Evolutionary conservation across 2,113 vertebrate genomes (phyloP), one percentile per base, ranked within the genome.

Genomic region (Equus quagga): DNA sequence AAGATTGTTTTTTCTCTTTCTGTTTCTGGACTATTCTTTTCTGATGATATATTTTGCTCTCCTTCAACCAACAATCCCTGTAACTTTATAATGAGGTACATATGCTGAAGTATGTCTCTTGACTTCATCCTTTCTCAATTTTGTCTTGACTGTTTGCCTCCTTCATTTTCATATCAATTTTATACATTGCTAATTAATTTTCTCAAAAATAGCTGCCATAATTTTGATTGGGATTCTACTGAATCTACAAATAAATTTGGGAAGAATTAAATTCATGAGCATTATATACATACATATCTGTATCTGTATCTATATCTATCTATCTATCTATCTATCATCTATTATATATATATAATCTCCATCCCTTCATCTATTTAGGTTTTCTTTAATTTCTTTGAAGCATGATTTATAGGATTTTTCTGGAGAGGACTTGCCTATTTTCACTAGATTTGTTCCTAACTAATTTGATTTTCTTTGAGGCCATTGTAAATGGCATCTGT

Each of bases 181-280:
- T 87, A 90, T 65, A 64, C 54, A 26, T 65, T 93, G 17, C 9
- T 65, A 75, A 41, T 70, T 86, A 93, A 90, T 75, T 90, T 90
- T 17, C 58, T 58, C 36, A 93, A 65, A 84, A 81, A 62, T 67
- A 56, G 41, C 89, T 86, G 28, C 70, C 64, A 28, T 89, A 67
- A 28, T 69, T 96, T 93, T 95, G 58, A 69, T 56, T 86, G 46
- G 41, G 58, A 76, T 54, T 54, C 13, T 54, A 54, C 51, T 54
- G 51, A 54, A 54, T 54, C 51, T 54, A 54, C 51, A 54, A 19
- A 85, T 76, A 69, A 88, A 75, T 33, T 54, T 86, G 44, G 67
- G 60, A 94, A 85, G 44, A 69, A 51, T n/a, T 23, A 92, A 64
- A 86, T 0, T 70, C 17, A 64, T 18, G 18, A 75, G n/a, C 24